Percentiles rank a stretch among this genome's conserved stretches.
These are phyloP conservation scores for Athalia cordata DNA, from an alignment of 2,888 invertebrate genomes.

Conservation along the genomic window DNA sequence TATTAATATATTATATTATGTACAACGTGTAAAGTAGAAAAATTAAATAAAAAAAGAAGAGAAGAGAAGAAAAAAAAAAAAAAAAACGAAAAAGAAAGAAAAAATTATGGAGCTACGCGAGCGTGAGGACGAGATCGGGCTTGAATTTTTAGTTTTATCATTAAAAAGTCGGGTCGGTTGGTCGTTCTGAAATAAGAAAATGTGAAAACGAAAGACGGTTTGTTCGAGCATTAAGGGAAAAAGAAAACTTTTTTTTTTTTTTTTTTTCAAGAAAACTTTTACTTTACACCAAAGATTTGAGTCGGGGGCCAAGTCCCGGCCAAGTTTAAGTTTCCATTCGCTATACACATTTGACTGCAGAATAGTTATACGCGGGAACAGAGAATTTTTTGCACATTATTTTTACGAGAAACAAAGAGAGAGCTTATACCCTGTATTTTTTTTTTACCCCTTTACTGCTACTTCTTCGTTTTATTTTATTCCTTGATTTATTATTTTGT, in stretches of 20 bases:
- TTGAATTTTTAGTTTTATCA: slow-evolving; percentile 15
- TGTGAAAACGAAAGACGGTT: background rate
- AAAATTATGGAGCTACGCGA: background rate
- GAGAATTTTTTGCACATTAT: too few relatives aligned
- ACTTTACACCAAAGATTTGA: too few relatives aligned
- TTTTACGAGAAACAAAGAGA: too few relatives aligned
- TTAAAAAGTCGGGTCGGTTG: slow-evolving; percentile 13
- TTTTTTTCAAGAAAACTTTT: background rate
- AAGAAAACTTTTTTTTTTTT: too few relatives aligned
- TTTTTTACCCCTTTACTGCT: too few relatives aligned
- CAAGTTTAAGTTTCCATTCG: too few relatives aligned
- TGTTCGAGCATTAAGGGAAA: slow-evolving; percentile 1
- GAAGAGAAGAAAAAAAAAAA: background rate
- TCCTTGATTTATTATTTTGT: too few relatives aligned
- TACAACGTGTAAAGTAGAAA: background rate
- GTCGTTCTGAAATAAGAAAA: background rate
- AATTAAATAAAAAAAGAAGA: background rate
- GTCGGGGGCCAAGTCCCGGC: too few relatives aligned
- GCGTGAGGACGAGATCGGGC: background rate
- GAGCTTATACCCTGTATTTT: too few relatives aligned
- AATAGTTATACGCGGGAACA: too few relatives aligned
- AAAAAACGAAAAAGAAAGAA: background rate
- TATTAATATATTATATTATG: background rate
- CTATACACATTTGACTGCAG: too few relatives aligned
- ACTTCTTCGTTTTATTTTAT: too few relatives aligned